Base-by-base conservation (phyloP, 2,113 vertebrate genomes). In the Apus apus region DNA sequence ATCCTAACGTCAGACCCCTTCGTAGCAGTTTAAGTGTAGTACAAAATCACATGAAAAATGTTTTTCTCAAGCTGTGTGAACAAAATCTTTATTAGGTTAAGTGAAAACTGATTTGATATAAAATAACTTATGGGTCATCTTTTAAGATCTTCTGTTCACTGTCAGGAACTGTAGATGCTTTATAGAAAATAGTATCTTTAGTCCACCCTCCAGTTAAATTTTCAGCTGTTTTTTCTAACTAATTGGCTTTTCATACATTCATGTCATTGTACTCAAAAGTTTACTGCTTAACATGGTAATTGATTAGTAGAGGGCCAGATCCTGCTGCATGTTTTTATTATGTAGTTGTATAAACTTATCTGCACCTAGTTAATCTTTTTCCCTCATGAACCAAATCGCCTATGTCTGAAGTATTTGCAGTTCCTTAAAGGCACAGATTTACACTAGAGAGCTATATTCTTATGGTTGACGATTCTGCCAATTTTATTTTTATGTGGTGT, bases 391-490 rank as follows among this genome's bases (percentile, higher is more conserved):
- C 53, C 34, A 34, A 40, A 16, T 66, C 23, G 22, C 57, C 57
- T 84, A 1, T 78, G 68, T 83, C 64, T 64, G 29, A 88, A 94
- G 56, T 74, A 75, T 30, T 65, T 82, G 36, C 46, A 46, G n/a
- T 76, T 94, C 20, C 15, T 86, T 90, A 90, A 87, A 94, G 68
- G 38, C n/a, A 79, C 18, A 76, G 64, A 70, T 91, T 91, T 92
- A 17, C 40, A 54, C 27, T 62, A 36, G 50, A 83, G n/a, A 36
- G 66, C 50, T 83, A 1, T 79, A n/a, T 50, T 83, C 40, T 85
- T n/a, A 66, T 45, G 21, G 66, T 43, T 80, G 67, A 77, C 65
- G 70, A 53, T 70, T 73, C 51, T 60, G 53, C 26, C 20, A 17
- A 25, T 77, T 78, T 72, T 40, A 67, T 70, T 68, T 78, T 54